phyloP scores from a whole-genome alignment of 2,888 invertebrate species.

The Resseliella maxima region DNA sequence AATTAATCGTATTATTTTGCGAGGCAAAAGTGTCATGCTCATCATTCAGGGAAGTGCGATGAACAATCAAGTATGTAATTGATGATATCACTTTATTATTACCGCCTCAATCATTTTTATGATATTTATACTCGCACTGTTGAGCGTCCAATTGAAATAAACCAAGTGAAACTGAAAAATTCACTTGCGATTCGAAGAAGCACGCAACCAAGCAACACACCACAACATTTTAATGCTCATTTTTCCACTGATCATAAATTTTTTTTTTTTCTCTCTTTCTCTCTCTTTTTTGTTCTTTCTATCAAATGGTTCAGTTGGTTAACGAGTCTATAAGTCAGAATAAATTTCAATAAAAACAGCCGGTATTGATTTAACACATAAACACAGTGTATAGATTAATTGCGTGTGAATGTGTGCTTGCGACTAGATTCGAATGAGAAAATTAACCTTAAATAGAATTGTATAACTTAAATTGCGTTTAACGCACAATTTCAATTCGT shows the following conservation, averaged over 20 bases:
- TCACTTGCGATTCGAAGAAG: not conserved
- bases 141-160: constrained; percentile 22
- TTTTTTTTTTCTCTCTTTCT: too few species aligned
- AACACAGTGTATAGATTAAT: not conserved
- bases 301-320: constrained; percentile 11
- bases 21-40: not conserved
- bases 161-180: constrained; percentile 29
- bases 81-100: constrained; percentile 35
- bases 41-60: constrained; percentile 11
- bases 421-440: not conserved
- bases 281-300: too few species aligned
- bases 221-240: not conserved
- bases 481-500: constrained; percentile 11
- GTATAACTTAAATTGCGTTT: not conserved
- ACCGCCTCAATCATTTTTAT: not conserved
- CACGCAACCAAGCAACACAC: not conserved
- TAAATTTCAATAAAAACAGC: not conserved
- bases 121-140: not conserved
- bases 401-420: not conserved
- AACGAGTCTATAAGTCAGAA: not conserved
- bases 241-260: not conserved
- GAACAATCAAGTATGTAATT: constrained; percentile 26
- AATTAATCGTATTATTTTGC: not conserved
- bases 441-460: not conserved
- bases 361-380: not conserved